Conservation (phyloP, 2,797 vertebrate genomes). For the Centropyge bicolor region DNA sequence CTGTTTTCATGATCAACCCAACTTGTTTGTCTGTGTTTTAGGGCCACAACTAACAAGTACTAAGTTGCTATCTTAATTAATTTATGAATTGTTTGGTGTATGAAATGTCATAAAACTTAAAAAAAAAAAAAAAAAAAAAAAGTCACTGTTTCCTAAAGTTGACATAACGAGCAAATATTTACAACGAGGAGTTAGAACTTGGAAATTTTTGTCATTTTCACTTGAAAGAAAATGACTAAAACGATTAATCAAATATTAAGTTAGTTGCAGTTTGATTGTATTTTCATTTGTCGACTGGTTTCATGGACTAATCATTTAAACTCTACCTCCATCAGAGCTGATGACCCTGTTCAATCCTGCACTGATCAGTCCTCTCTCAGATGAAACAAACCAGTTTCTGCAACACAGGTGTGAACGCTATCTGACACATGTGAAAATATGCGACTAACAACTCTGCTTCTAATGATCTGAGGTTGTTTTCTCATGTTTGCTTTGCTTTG, state of each 20-base stretch:
- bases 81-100: background rate
- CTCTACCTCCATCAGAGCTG: constrained; percentile 70
- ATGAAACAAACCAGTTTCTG: constrained; percentile 35
- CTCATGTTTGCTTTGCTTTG: constrained; percentile 5
- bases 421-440: background rate
- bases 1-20: background rate
- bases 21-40: background rate
- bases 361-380: constrained; percentile 49
- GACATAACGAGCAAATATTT: background rate
- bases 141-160: background rate
- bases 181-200: background rate
- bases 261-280: background rate
- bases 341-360: constrained; percentile 76
- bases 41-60: background rate
- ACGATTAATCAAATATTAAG: background rate
- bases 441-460: accelerated
- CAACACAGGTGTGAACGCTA: constrained; percentile 64
- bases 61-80: too few species aligned
- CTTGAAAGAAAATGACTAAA: background rate
- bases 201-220: background rate
- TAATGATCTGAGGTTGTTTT: too few species aligned
- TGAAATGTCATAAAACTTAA: background rate
- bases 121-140: background rate
- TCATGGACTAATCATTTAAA: background rate
- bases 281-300: background rate